Evolutionary conservation across 2,113 vertebrate species (phyloP).

Genomic region (Hippolais icterina): DNA sequence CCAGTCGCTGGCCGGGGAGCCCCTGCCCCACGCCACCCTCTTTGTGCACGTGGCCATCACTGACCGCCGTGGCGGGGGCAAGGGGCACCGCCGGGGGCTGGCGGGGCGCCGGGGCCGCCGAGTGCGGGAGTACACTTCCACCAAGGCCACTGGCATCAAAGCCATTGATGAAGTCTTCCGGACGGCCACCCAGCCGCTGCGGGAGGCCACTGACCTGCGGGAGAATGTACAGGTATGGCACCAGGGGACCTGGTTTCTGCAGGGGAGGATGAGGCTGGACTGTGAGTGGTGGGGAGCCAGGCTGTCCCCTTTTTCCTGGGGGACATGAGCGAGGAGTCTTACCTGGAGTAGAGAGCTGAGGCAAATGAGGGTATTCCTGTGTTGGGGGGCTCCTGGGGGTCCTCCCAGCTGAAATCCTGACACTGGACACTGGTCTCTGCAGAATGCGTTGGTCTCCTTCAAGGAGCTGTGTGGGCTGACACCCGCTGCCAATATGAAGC

Average conservation of each 20-base stretch:
- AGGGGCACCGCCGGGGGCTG: conserved; percentile 85
- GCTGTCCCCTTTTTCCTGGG: not conserved
- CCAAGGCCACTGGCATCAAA: conserved; percentile 88
- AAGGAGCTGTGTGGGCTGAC: conserved; percentile 91
- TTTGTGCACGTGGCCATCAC: conserved; percentile 91
- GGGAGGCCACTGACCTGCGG: conserved; percentile 90
- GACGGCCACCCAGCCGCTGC: conserved; percentile 85
- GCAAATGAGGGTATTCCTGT: accelerated
- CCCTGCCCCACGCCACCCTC: conserved; percentile 85
- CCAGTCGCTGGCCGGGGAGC: conserved; percentile 86
- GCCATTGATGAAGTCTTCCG: conserved; percentile 90
- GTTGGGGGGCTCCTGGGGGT: accelerated
- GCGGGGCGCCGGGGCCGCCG: conserved; percentile 86
- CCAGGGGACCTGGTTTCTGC: accelerated
- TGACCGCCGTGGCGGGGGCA: conserved; percentile 87
- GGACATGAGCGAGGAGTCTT: accelerated
- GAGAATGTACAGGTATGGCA: conserved; percentile 87
- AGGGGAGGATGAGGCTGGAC: not conserved
- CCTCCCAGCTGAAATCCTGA: not conserved
- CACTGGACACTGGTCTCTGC: not conserved
- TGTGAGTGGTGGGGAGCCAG: accelerated
- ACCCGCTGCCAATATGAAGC: conserved; percentile 91
- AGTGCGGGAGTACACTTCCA: conserved; percentile 87
- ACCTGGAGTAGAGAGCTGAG: not conserved
- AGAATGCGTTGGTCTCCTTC: conserved; percentile 93